Base-by-base conservation (phyloP, 2,113 vertebrate species). In the Melanerpes formicivorus region DNA sequence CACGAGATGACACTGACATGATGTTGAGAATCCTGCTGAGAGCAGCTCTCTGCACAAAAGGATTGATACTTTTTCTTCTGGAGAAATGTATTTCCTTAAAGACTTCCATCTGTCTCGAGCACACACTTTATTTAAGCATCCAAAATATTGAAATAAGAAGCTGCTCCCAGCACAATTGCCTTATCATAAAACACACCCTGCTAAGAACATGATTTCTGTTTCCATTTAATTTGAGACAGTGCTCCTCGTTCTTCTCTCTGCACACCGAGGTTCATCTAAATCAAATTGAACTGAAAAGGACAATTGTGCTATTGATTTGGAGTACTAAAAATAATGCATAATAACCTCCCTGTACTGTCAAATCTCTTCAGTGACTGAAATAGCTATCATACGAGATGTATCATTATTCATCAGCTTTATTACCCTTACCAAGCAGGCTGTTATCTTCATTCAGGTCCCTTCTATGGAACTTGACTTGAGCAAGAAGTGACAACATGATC, bases 221-320 rank as follows among this genome's bases (percentile, higher is more conserved):
- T 92, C 93, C 84, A 78, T 93, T 93, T 96, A 88, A 90, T 78
- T 54, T 85, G 82, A 96, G 44, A 50, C 79, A 88, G 76, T 85
- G 79, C 76, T 89, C 55, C 69, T 96, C 91, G 75, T 95, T 95
- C 92, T 94, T 94, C 79, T 90, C 76, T 85, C 80, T 85, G 78
- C 92, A 93, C 87, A 87, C 42, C 4, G 3, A 92, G 91, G 75
- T 86, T 94, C 94, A 88, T 91, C 90, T 96, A 94, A 96, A 94
- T 96, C 96, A 95, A 95, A 94, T 88, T 86, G 85, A 87, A 94
- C 91, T 92, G 95, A 91, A 88, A 91, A 93, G 91, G 94, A 96
- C 95, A 96, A 96, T 96, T 93, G 82, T 86, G 76, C 87, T 86
- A 94, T 96, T 96, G 96, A 96, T 96, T 96, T 91, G 91, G 72